These are phyloP conservation scores for Montipora capricornis DNA, from an alignment of 64 coral and sea anemone species.

Conservation along the genomic window DNA sequence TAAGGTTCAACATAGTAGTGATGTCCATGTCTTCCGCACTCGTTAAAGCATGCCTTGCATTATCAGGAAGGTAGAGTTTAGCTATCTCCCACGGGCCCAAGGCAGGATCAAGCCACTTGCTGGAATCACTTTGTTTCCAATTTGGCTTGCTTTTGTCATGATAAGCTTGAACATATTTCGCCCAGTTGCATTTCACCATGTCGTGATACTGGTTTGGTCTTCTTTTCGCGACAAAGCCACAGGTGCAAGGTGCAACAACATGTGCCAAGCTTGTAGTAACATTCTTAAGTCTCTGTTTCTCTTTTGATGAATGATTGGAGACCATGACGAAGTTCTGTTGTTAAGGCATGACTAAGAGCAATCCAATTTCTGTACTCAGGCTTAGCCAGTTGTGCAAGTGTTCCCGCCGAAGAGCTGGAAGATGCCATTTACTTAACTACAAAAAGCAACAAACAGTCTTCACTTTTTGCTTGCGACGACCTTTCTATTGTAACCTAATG, in stretches of 20 bases:
- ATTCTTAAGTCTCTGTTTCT: slow-evolving; percentile 29
- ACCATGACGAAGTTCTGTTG: slow-evolving; percentile 33
- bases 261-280: slow-evolving; percentile 10
- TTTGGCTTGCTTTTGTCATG: slow-evolving; percentile 50
- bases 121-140: slow-evolving; percentile 70
- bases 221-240: slow-evolving; percentile 3
- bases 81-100: slow-evolving; percentile 80
- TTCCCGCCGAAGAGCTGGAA: neutral
- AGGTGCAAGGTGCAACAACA: slow-evolving; percentile 20
- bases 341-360: slow-evolving; percentile 68
- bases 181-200: slow-evolving; percentile 46
- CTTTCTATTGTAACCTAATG: no score
- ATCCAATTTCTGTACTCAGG: slow-evolving; percentile 85
- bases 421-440: neutral
- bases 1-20: slow-evolving; percentile 66
- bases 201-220: slow-evolving; percentile 57
- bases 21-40: slow-evolving; percentile 55
- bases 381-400: slow-evolving; percentile 31
- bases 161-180: slow-evolving; percentile 16
- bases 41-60: neutral
- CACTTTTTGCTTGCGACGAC: neutral
- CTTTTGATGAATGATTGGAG: slow-evolving; percentile 54
- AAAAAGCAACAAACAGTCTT: neutral
- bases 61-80: slow-evolving; percentile 79
- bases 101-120: slow-evolving; percentile 44